Percentiles rank a stretch among this genome's conserved stretches.
Conservation (phyloP, 2,797 vertebrate species). For the Galagoides demidoff region DNA sequence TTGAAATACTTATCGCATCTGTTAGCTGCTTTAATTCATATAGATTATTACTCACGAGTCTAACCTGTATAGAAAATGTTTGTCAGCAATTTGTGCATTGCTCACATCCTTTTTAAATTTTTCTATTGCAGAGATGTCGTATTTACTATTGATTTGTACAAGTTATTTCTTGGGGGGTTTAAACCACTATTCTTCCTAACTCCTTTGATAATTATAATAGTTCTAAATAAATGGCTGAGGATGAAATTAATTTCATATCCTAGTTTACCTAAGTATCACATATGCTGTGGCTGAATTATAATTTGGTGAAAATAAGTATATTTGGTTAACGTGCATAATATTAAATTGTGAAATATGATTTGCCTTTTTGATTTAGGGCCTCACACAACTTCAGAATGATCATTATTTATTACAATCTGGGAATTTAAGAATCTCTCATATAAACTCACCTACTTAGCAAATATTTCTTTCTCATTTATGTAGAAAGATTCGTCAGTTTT, state of each 20-base stretch:
- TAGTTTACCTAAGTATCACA: conserved; percentile 7
- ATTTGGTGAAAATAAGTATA: conserved; percentile 34
- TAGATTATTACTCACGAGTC: not conserved
- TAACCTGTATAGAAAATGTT: conserved; percentile 21
- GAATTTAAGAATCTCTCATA: conserved; percentile 32
- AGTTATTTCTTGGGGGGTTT: conserved; percentile 25
- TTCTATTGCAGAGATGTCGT: not conserved
- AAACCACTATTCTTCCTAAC: not conserved
- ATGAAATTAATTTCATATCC: conserved; percentile 56
- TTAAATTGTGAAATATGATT: not conserved
- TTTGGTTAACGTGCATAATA: conserved; percentile 23
- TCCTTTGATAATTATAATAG: not conserved
- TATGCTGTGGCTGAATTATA: not conserved
- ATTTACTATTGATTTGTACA: conserved; percentile 31
- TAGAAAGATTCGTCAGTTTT: not conserved
- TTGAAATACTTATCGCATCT: conserved; percentile 43
- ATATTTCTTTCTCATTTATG: not conserved
- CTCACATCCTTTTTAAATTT: conserved; percentile 32
- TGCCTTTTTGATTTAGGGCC: conserved; percentile 31
- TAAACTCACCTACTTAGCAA: conserved; percentile 10
- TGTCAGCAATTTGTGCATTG: not conserved
- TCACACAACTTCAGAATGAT: conserved; percentile 53
- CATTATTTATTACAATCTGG: not conserved
- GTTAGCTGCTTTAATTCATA: not conserved
- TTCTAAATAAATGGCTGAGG: conserved; percentile 12